Evolutionary conservation across 2,797 vertebrate genomes (phyloP), one percentile per base, ranked within the genome.

Genomic region (Dendrocincla tyrannina): DNA sequence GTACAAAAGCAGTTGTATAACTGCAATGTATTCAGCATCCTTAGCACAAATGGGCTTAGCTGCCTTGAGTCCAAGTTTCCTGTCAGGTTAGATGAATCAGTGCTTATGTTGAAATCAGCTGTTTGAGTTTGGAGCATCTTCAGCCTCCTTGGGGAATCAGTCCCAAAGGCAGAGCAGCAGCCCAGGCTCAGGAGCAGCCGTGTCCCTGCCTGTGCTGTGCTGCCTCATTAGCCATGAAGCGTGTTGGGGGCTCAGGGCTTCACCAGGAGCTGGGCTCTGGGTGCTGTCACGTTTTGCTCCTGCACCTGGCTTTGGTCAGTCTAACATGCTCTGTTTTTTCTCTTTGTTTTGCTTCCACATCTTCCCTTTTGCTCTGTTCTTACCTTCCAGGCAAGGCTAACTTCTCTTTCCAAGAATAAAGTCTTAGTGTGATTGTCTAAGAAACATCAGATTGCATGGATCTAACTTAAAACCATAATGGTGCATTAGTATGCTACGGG

Each of bases 211-310:
- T 37, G 41, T 46, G 16, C 69, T 9, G 1, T 58, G 66, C 28
- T 5, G 7, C 41, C 17, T 3, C 28, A 0, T n/a, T 5, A 39
- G 24, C 68, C 41, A 14, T 2, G 24, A 9, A 10, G 5, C 13
- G 5, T 0, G 0, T 0, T 2, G 2, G 15, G 28, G 17, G 1
- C 4, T 2, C 3, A 4, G 42, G 30, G 30, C 11, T 74, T 69
- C 55, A 14, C 17, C 52, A 39, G 53, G 23, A 62, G n/a, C n/a
- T 5, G 10, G 42, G 8, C 33, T 87, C 23, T 50, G n/a, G 17
- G 1, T 41, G 4, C 62, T 49, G 52, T 30, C 4, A 1, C 0
- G 0, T 24, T 72, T 59, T 64, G 46, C 35, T 55, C 22, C n/a
- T 49, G 3, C 39, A 3, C 17, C 11, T 68, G 58, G 10, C 63